Percentiles rank a stretch among this genome's conserved stretches.
These are phyloP conservation scores for Apus apus DNA, from an alignment of 2,113 vertebrate genomes.

Conservation along the genomic window DNA sequence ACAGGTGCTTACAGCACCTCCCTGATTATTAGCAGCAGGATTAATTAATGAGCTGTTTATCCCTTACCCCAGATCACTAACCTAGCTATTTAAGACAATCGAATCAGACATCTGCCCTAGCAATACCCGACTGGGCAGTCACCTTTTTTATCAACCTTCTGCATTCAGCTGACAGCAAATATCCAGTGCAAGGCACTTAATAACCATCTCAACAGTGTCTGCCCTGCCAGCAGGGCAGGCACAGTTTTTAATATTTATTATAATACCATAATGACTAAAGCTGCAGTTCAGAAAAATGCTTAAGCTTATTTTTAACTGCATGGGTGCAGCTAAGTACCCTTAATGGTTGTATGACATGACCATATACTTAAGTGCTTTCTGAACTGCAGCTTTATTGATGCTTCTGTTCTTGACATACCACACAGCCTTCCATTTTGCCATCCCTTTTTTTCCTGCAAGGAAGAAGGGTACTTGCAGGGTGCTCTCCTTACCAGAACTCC, in stretches of 20 bases:
- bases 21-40: not conserved
- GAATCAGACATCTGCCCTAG: not conserved
- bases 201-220: not conserved
- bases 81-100: slow-evolving; percentile 14
- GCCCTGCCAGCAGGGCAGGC: not conserved
- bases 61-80: not conserved
- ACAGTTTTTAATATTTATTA: not conserved
- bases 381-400: not conserved
- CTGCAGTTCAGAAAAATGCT: not conserved
- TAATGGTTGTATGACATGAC: not conserved
- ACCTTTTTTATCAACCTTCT: not conserved
- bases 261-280: not conserved
- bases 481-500: not conserved
- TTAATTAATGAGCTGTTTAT: slow-evolving; percentile 30
- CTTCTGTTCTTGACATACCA: not conserved
- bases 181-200: not conserved
- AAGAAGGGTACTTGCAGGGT: not conserved
- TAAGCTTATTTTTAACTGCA: not conserved
- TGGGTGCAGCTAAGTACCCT: not conserved
- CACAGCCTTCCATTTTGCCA: not conserved
- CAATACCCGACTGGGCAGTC: not conserved
- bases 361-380: not conserved
- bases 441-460: not conserved
- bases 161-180: not conserved
- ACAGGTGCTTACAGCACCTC: not conserved